Base-by-base conservation (phyloP, 1,140 invertebrate species). In the Spodoptera frugiperda region DNA sequence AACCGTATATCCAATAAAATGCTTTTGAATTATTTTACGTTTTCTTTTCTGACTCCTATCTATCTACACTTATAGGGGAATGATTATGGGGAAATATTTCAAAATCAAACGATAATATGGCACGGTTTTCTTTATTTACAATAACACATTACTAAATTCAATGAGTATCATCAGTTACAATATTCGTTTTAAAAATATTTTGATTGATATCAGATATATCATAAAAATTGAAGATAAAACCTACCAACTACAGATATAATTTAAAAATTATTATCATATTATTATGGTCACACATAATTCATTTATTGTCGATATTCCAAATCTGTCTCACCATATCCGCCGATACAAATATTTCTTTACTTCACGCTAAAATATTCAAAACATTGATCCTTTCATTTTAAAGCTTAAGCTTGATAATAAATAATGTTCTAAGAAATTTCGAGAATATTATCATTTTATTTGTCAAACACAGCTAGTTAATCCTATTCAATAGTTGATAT, bases 391-490 rank as follows among this genome's bases (percentile, higher is more conserved):
- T 75, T 68, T 72, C 30, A 51, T 67, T 79, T 82, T 79, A 85
- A 85, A 87, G 82, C 84, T 84, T 70, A 80, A 85, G 75, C 73
- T 77, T 76, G 65, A 78, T 78, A 78, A 44, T 71, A 80, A 74
- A 84, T 68, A 75, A 59, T n/a, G 15, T n/a, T 78, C 76, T 80
- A 67, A 77, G 30, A 57, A 75, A 76, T 77, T 78, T 76, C 39
- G 77, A 78, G 79, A 80, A 68, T 78, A 76, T 57, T 79, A 78
- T 61, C 59, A 81, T 72, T 84, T 92, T 93, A 93, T 93, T 93
- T 93, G 92, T 93, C 92, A 90, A 89, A 93, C 92, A 93, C 92
- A 93, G 92, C 92, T 88, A 87, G 87, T 83, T 84, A 87, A 87
- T 78, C 87, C 84, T 88, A 88, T 77, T 87, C 81, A 87, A 84